These are phyloP conservation scores for Ardeotis arabs DNA, from an alignment of 2,113 vertebrate genomes.

Conservation along the genomic window DNA sequence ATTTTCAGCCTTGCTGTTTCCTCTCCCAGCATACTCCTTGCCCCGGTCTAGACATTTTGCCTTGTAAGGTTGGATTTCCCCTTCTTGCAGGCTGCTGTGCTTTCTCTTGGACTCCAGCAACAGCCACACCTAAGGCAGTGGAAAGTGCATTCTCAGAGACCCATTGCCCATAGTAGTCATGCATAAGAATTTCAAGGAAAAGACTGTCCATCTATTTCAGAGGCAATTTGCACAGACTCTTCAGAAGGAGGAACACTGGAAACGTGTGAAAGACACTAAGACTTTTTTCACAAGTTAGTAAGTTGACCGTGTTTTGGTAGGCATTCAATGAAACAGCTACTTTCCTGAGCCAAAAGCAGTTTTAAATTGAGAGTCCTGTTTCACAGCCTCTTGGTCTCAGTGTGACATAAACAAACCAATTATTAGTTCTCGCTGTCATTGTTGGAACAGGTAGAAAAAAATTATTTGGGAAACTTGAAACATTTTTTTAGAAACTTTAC, in stretches of 20 bases:
- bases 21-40: not conserved
- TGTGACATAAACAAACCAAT: not conserved
- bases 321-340: not conserved
- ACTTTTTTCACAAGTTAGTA: not conserved
- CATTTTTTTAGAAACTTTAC: not conserved
- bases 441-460: not conserved
- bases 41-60: not conserved
- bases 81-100: not conserved
- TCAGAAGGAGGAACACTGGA: not conserved
- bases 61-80: not conserved
- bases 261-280: not conserved
- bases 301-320: not conserved
- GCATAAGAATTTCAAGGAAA: not conserved
- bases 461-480: not conserved
- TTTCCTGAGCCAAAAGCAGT: not conserved
- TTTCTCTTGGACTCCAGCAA: not conserved
- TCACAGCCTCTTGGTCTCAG: not conserved
- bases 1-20: not conserved
- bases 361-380: not conserved
- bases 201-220: not conserved
- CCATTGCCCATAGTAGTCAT: not conserved
- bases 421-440: not conserved
- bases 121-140: not conserved
- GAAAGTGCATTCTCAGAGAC: not conserved
- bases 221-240: not conserved